Evolutionary conservation across 2,797 vertebrate species (phyloP), one percentile per base, ranked within the genome.

Genomic region (Eulemur coronatus): DNA sequence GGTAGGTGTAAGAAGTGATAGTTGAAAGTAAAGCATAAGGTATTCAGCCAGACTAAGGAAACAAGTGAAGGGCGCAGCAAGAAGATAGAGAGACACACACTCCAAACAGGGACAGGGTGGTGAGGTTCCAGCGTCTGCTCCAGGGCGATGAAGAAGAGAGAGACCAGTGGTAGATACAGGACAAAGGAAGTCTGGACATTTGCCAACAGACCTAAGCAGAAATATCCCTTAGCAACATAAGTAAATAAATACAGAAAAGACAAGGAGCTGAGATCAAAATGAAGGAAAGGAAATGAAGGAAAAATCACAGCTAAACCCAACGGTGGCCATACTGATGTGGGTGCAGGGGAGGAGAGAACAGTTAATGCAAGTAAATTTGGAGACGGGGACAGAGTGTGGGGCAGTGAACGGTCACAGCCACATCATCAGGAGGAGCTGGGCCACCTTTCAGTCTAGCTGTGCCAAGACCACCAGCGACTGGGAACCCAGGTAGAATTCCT

Each of bases 331-430:
- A 24, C 5, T 13, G 38, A 17, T 24, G 5, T 35, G 17, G 35
- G 82, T 22, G 14, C 5, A 1, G 0, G 2, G 9, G 4, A 84
- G 12, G 33, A 67, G 11, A 61, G 33, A 41, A 35, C 33, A 17
- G 5, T 14, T 10, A 26, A 26, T 2, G 18, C 4, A 24, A 15
- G 7, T 65, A n/a, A n/a, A 35, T 0, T 0, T 65, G 22, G 48
- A 24, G 48, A 22, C 0, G 30, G 82, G 15, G 65, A 20, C 26
- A 20, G 6, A 41, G 50, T 30, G 24, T 38, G 30, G 22, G 38
- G 12, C 9, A 18, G 33, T 5, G 15, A 41, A 55, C 43, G 33
- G 11, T 30, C 48, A 43, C 17, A 65, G 33, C 30, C 55, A 79
- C 11, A 33, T 20, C 24, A 35, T 35, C 55, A 46, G 46, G 22